Conservation (phyloP, 2,797 vertebrate species). For the Perodicticus potto region DNA sequence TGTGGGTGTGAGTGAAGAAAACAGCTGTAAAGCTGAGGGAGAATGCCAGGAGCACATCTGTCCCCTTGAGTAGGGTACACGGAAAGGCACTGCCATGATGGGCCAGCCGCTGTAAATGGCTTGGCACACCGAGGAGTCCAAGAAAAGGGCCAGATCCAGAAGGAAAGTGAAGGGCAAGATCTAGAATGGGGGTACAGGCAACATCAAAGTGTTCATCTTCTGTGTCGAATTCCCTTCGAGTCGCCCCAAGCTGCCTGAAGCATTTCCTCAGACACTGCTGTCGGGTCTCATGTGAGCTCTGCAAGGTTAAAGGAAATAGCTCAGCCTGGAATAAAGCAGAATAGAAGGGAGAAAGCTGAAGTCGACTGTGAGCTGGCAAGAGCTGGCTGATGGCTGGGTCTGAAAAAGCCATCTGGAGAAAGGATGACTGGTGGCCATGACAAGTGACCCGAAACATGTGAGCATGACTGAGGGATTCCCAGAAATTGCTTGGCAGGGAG, state of each 20-base stretch:
- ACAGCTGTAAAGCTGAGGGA: not conserved
- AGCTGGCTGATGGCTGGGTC: not conserved
- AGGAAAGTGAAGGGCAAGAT: not conserved
- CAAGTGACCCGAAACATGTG: not conserved
- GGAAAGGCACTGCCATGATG: not conserved
- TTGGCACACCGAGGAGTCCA: not conserved
- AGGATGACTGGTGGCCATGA: not conserved
- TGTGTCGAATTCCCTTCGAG: not conserved
- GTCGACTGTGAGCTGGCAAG: slow-evolving; percentile 3
- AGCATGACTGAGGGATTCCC: not conserved
- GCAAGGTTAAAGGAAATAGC: not conserved
- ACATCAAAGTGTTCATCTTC: not conserved
- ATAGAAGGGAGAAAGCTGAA: not conserved
- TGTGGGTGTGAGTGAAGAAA: slow-evolving; percentile 23
- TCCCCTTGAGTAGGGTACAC: not conserved
- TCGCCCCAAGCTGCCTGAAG: not conserved
- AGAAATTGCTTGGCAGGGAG: slow-evolving; percentile 3
- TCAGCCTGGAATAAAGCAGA: not conserved
- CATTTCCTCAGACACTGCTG: slow-evolving; percentile 18
- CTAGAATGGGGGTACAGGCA: not conserved
- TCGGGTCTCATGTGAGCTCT: not conserved
- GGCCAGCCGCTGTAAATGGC: not conserved
- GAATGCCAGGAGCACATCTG: slow-evolving; percentile 11
- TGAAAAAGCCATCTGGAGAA: slow-evolving; percentile 11
- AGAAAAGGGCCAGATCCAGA: not conserved